Base-by-base conservation (phyloP, 2,888 invertebrate species). In the Drosophila fulvimacula region DNA sequence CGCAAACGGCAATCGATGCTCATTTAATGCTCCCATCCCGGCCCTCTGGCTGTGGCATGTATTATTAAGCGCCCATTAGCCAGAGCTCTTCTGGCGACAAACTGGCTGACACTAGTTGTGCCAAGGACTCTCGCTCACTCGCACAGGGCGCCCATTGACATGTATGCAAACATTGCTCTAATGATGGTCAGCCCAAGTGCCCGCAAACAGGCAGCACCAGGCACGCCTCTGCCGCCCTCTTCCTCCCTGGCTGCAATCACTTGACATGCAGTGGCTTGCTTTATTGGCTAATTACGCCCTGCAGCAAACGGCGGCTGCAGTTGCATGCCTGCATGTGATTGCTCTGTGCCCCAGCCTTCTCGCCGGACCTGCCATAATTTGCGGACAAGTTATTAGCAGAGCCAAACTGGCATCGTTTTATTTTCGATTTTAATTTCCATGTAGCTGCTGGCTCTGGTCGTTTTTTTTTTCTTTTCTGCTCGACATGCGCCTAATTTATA, bases 31-130 rank as follows among this genome's bases (percentile, higher is more conserved):
- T 7, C 7, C 2, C 17, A 9, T 42, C 15, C 21, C 19, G 4
- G 13, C 9, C 9, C 13, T 71, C 69, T 21, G 51, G 66, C 24
- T 24, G 46, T 55, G 73, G 75, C 30, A 46, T 81, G 76, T 85
- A 84, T 90, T 91, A 91, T 91, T 91, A 91, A 88, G 76, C 77
- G 79, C 64, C 90, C 90, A 91, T 91, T 91, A 90, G 75, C 44
- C 39, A 9, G 39, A 30, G 62, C 48, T 53, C 55, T 55, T n/a
- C 52, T 57, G 73, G 81, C 68, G 70, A 85, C 80, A 76, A 70
- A 68, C 68, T 56, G 78, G 55, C 48, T 48, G 48, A 36, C 65
- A 39, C 21, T 34, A 36, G 51, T 49, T 42, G 9, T 53, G 53
- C 19, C 57, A 38, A 57, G 57, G 57, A 46, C 46, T n/a, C 46